These are phyloP conservation scores for Papilio machaon DNA, from an alignment of 1,140 invertebrate species.

Conservation along the genomic window DNA sequence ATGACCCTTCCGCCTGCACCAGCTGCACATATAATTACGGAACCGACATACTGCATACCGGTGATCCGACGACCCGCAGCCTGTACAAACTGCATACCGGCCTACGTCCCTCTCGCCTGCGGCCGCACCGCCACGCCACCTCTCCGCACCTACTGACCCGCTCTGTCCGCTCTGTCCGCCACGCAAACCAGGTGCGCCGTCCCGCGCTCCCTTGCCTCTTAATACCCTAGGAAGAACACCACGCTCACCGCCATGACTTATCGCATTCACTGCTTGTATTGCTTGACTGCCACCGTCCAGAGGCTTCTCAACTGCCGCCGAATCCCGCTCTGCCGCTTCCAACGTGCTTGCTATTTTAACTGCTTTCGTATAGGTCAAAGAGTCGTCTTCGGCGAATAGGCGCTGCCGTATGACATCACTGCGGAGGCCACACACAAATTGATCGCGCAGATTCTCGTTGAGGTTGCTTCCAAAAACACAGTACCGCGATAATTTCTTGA, in stretches of 20 bases:
- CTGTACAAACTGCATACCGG: background rate
- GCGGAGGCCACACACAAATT: constrained; percentile 47
- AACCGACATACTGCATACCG: background rate
- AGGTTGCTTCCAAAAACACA: constrained; percentile 38
- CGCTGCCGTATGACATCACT: constrained; percentile 47
- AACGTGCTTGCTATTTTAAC: constrained; percentile 39
- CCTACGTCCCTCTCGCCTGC: background rate
- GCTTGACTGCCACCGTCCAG: background rate
- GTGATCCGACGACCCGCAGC: background rate
- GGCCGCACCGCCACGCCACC: background rate
- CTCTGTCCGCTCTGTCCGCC: background rate
- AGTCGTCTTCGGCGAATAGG: constrained; percentile 44
- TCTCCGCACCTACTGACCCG: background rate
- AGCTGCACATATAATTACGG: background rate
- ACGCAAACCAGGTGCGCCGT: background rate
- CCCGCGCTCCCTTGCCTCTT: background rate
- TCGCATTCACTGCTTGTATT: background rate
- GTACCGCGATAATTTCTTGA: constrained; percentile 40
- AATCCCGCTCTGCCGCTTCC: constrained; percentile 47
- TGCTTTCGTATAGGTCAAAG: constrained; percentile 39
- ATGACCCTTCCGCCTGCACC: background rate
- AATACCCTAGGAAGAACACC: background rate
- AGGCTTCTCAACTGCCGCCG: constrained; percentile 40
- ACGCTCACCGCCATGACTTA: too few relatives aligned
- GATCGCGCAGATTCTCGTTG: constrained; percentile 48